Base-by-base conservation (phyloP, 30 jellyfish, hydroid and myxozoan genomes). In the Chrysaora quinquecirrha region DNA sequence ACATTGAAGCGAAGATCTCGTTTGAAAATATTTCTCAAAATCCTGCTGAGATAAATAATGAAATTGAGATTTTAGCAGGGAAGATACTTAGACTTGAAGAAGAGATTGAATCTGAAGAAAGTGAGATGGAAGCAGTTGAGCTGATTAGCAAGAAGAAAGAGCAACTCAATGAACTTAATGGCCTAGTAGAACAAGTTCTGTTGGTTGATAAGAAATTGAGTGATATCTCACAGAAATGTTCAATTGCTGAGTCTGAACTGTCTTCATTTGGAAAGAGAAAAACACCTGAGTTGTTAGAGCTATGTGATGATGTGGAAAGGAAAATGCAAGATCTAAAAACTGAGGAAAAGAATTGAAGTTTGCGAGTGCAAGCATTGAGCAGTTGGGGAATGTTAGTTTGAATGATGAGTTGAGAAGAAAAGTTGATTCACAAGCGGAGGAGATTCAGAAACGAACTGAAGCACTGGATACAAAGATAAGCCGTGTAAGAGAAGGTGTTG, bases 401-500 rank as follows among this genome's bases (percentile, higher is more conserved):
- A 30, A 38, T 21, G 86, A 54, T 21, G 72, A 82, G 3, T 52
- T 52, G 29, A 52, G 19, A 52, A 16, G 68, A 19, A 52, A 52
- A 52, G 25, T 52, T 25, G 29, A 52, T 10, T 20, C 24, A 20
- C 29, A 52, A 52, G 85, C 47, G 1, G 69, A 29, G 12, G 83
- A 34, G 68, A 52, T 52, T 20, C 29, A 52, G 68, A 9, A 52
- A 52, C 12, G 68, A 16, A 16, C 29, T 52, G 68, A 52, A 52
- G 68, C 68, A 2, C 25, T 52, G 68, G 68, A 52, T 52, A 25
- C 68, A 25, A 52, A 52, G 68, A 52, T 52, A 3, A 52, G 25
- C 12, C 24, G 68, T 4, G 68, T 52, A 2, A 52, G 68, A 20
- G 27, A 52, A 52, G 25, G 29, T 52, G 25, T 52, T 4, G 68